phyloP scores from a whole-genome alignment of 2,888 invertebrate genomes.

The Cryptus armator region DNA sequence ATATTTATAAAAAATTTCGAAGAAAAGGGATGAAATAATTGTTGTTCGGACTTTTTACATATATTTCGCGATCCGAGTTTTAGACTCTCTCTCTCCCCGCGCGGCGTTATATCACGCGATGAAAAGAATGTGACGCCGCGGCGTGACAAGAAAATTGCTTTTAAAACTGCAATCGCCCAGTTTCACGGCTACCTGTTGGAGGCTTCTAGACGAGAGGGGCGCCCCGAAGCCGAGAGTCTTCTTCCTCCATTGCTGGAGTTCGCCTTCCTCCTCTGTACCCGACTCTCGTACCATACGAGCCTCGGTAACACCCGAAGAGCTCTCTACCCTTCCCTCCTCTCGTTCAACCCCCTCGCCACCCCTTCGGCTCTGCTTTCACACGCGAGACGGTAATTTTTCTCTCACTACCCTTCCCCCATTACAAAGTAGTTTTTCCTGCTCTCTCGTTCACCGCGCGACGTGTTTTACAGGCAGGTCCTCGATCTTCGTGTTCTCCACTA shows the following conservation, averaged over 20 bases:
- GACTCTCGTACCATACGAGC: conserved; percentile 18
- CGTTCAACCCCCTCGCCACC: conserved; percentile 17
- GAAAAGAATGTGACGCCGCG: conserved; percentile 70
- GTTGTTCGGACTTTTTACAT: too few relatives aligned
- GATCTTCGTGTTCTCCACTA: not conserved
- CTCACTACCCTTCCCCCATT: conserved; percentile 30
- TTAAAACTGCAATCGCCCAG: conserved; percentile 73
- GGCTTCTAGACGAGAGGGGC: conserved; percentile 63
- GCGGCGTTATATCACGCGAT: not conserved
- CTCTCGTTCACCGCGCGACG: conserved; percentile 20
- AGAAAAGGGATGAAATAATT: not conserved
- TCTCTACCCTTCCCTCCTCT: conserved; percentile 42
- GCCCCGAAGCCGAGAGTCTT: conserved; percentile 28
- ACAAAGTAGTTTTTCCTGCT: conserved; percentile 48
- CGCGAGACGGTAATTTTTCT: conserved; percentile 63
- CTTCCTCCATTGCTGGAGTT: not conserved
- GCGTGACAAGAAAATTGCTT: conserved; percentile 73
- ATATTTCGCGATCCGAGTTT: not conserved
- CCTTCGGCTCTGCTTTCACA: conserved; percentile 22
- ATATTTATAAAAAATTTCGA: not conserved
- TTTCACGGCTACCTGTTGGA: conserved; percentile 77
- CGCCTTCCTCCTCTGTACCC: conserved; percentile 23
- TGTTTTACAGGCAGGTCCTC: conserved; percentile 15
- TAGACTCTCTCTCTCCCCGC: not conserved
- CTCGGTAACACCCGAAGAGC: conserved; percentile 28